phyloP scores from a whole-genome alignment of 2,888 invertebrate species.

The Alentia gelatinosa region DNA sequence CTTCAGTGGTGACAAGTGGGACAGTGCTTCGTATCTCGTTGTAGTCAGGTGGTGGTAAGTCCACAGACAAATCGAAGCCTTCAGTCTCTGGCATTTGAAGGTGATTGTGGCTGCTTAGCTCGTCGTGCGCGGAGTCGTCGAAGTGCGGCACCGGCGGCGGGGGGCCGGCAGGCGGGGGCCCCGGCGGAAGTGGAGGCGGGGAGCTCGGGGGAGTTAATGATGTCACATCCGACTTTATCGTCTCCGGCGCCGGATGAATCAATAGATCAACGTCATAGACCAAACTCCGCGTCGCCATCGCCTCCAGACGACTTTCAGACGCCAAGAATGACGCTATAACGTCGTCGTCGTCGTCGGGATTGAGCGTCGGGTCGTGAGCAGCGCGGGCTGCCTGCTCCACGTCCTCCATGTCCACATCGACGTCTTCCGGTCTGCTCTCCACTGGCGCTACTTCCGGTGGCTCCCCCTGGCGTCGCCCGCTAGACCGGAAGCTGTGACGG shows the following conservation, averaged over 20 bases:
- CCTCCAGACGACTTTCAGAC: too few relatives aligned
- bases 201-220: neutral
- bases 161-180: constrained; percentile 48
- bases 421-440: neutral
- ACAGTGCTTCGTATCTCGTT: too few relatives aligned
- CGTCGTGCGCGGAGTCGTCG: constrained; percentile 5
- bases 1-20: too few relatives aligned
- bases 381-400: neutral
- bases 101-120: too few relatives aligned
- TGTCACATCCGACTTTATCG: neutral
- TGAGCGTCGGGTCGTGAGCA: too few relatives aligned
- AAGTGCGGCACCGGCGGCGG: neutral
- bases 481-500: constrained; percentile 20
- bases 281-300: too few relatives aligned
- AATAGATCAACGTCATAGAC: neutral
- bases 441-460: neutral
- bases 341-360: neutral
- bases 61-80: too few relatives aligned
- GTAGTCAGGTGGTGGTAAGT: too few relatives aligned
- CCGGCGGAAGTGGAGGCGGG: constrained; percentile 53
- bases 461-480: neutral
- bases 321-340: too few relatives aligned
- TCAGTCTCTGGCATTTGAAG: too few relatives aligned
- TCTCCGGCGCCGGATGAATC: neutral
- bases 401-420: neutral